Evolutionary conservation across 1,140 invertebrate species (phyloP), one percentile per base, ranked within the genome.

Genomic region (Cydia splendana): DNA sequence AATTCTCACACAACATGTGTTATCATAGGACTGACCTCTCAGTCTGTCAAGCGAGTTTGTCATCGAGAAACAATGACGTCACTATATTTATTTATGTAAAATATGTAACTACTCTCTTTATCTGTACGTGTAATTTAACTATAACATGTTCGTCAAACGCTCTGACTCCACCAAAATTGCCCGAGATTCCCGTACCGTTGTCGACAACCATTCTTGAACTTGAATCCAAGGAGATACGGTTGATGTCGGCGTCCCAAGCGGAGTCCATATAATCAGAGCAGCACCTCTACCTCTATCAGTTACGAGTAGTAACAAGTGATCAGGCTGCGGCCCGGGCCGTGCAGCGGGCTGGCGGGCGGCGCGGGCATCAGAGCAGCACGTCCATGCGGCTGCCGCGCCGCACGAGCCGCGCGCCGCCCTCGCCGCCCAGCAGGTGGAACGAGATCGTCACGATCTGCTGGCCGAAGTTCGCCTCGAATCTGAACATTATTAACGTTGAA

Each of bases 391-490:
- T 96, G 81, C 95, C 96, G 94, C 96, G 96, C 28, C 97, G 94
- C 79, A 95, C 90, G 95, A 95, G 76, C 87, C 79, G 91, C 95
- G 95, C 80, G 88, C 95, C 65, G 96, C 96, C 95, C 51, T 95
- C 94, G 80, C 95, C 93, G 57, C 96, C 96, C 82, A 95, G 93
- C 84, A 95, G 96, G 93, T 96, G 96, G 90, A 98, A 97, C 71
- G 95, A 94, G 79, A 98, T 95, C 77, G 96, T 95, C 75, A 97
- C 96, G 75, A 95, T 96, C 91, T 97, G 96, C 82, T 96, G 96
- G 20, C 96, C 96, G 91, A 97, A 97, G 90, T 96, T 96, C 18
- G 96, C 96, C 89, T 97, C 96, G 92, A 97, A 97, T 88, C 96
- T 97, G 84, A 42, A 89, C 86, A 81, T 12, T 2, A 2, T 7